Base-by-base conservation (phyloP, 2,113 vertebrate genomes). In the Periophthalmus modestus region DNA sequence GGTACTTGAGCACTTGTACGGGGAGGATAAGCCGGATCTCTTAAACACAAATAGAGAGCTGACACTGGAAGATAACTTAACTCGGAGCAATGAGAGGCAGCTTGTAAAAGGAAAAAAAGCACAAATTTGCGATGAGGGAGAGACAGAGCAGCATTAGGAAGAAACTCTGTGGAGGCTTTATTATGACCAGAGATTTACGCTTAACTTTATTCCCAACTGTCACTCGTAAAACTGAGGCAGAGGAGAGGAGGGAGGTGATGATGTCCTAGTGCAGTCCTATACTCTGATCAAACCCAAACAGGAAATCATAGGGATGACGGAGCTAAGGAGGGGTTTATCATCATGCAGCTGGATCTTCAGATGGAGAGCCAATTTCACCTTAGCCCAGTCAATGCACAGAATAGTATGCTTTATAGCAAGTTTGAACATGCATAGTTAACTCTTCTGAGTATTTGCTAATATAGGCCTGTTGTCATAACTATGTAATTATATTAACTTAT, bases 281-380 rank as follows among this genome's bases (percentile, higher is more conserved):
- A 89, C 86, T 82, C 92, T 91, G 84, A 93, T 91, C 90, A 89
- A 91, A 91, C 85, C 82, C 78, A 90, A 93, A 91, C 88, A 92
- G 90, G 91, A 92, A 92, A 91, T 88, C 77, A 88, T 84, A 80
- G 71, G 28, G 75, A 90, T 77, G 69, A 84, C 83, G 89, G 84
- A 87, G 81, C 85, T 67, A 82, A 65, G 82, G 78, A 85, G 82
- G 71, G 79, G 80, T 78, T 80, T 89, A 88, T 89, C 87, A 83
- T 77, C 73, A 52, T 78, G 79, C 85, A 88, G 85, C 87, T 90
- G 73, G 80, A 82, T 76, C 39, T 63, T 80, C 67, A 82, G 68
- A 79, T 78, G 69, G 74, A 48, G 50, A 85, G 62, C 52, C 2
- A 77, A 79, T 82, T 83, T 85, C 68, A 72, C 68, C 81, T 28